phyloP scores from a whole-genome alignment of 1,140 invertebrate species.

The Euura saliciscinereae region DNA sequence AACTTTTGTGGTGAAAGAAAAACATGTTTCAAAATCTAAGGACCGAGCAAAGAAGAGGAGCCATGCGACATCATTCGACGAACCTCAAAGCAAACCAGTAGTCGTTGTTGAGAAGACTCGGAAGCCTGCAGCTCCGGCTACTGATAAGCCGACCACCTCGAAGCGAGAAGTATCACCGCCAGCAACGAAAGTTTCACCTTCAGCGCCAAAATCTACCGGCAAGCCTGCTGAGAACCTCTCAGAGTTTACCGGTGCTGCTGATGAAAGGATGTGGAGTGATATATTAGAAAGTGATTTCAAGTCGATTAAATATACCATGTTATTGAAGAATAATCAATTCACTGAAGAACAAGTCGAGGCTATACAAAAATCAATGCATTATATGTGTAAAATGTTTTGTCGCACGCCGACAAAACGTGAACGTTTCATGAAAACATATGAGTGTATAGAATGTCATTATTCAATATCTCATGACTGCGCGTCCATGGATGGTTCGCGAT shows the following conservation, averaged over 20 bases:
- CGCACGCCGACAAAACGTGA: neutral
- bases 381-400: neutral
- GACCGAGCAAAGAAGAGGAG: neutral
- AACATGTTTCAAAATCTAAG: conserved; percentile 3
- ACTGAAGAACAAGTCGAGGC: neutral
- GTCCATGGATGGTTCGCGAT: neutral
- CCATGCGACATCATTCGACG: neutral
- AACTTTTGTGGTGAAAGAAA: neutral
- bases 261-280: neutral
- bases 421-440: neutral
- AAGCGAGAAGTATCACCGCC: neutral
- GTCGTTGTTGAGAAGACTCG: neutral
- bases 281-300: neutral
- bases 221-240: conserved; percentile 2
- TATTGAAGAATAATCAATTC: conserved; percentile 1
- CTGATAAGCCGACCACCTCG: neutral
- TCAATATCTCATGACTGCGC: neutral
- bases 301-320: neutral
- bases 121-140: neutral
- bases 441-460: conserved; percentile 3
- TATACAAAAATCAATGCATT: neutral
- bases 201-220: neutral
- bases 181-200: neutral
- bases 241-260: neutral
- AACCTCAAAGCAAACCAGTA: neutral